Evolutionary conservation across 92 coral and sea anemone genomes (phyloP), one percentile per base, ranked within the genome.

Genomic region (Zoanthus sansibaricus): DNA sequence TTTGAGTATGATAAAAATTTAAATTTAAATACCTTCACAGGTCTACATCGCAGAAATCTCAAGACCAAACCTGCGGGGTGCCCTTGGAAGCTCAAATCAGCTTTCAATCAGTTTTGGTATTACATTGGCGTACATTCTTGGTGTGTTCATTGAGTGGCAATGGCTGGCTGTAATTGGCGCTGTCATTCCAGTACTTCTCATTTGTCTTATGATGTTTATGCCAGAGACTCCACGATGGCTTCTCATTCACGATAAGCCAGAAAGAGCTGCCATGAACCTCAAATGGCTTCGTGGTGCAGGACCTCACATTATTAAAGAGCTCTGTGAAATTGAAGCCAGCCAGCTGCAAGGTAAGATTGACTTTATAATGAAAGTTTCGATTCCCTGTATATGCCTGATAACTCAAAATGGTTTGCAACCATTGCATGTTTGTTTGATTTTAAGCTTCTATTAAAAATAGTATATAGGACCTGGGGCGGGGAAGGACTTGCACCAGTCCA

Each of bases 191-290:
- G 91, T 87, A 4, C 5, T 96, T 3, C 70, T 96, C 25, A 62
- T 86, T 10, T 3, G 92, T 15, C 66, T 93, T 1, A 93, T 96
- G 99, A 8, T 72, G 6, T 84, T 76, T 49, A 83, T 96, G 92
- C 96, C 96, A 0, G 99, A 93, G 77, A 94, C 95, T 17, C 98
- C 99, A 1, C 93, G 98, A 33, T 96, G 99, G 99, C 93, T 88
- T 37, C 79, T 96, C 1, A 86, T 42, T 52, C 95, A 95, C 48
- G 83, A 88, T 12, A 79, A 86, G 77, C 85, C 83, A 58, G 73
- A 82, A 46, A 90, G 92, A 59, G 98, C 99, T 31, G 42, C 89
- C 11, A 78, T 78, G 62, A 83, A 91, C 70, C 89, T 96, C 30
- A 76, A 54, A n/a, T 92, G 96, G 94, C 70, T 96, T 62, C 89